A percentile compares a stretch with the other conserved stretches of the same genome.
Conservation (phyloP, 2,113 vertebrate species). For the Chloebia gouldiae region DNA sequence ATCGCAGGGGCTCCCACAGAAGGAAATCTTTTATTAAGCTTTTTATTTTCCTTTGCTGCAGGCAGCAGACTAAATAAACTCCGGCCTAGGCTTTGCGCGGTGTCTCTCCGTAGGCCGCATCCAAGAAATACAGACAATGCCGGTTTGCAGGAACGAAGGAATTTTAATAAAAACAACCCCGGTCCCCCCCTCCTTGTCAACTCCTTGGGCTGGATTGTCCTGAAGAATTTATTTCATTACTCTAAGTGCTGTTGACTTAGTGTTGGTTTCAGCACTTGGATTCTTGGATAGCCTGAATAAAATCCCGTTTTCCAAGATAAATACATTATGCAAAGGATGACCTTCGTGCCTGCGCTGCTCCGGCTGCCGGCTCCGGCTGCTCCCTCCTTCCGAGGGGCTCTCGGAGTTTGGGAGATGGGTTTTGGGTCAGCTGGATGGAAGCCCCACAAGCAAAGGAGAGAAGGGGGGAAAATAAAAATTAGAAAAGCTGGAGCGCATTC, state of each 20-base stretch:
- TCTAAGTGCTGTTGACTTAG: constrained; percentile 82
- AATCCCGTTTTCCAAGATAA: constrained; percentile 74
- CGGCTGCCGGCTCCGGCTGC: constrained; percentile 46
- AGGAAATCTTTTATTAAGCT: constrained; percentile 84
- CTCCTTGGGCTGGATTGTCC: constrained; percentile 69
- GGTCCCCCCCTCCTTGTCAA: constrained; percentile 55
- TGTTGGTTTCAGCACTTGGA: constrained; percentile 81
- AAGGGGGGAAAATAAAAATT: background rate
- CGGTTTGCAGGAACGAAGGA: constrained; percentile 80
- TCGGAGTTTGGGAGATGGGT: background rate
- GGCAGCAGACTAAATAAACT: constrained; percentile 84
- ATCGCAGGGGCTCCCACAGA: constrained; percentile 72
- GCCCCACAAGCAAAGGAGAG: background rate
- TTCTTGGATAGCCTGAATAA: constrained; percentile 77
- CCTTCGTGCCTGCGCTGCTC: constrained; percentile 69
- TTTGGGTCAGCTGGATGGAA: background rate
- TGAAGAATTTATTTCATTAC: constrained; percentile 80
- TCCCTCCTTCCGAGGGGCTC: constrained; percentile 28
- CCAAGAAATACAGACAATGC: constrained; percentile 85
- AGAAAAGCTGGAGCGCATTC: background rate
- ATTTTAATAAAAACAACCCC: constrained; percentile 88
- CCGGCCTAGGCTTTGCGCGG: constrained; percentile 71
- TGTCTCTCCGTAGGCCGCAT: constrained; percentile 69
- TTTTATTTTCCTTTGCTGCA: constrained; percentile 78
- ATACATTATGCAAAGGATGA: constrained; percentile 76